Evolutionary conservation across 2,888 invertebrate species (phyloP), one percentile per base, ranked within the genome.

Genomic region (Drosophila macrospina): DNA sequence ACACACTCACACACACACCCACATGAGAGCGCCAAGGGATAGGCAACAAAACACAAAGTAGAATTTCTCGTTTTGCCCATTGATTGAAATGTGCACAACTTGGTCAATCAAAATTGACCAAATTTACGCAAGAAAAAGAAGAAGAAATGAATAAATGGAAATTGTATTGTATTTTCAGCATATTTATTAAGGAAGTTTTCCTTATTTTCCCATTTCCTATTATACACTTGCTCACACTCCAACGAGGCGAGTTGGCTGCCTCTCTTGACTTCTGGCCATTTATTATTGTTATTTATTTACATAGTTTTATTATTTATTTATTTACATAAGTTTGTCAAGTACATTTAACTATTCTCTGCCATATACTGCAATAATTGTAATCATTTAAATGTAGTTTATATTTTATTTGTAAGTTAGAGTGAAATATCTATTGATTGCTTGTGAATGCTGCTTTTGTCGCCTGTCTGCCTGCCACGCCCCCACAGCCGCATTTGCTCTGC

Each of bases 31-130:
- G 52, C 42, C 48, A 48, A 61, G 65, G 45, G 56, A 55, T 59
- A 60, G 16, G 51, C 59, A 20, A 45, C 28, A 34, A 52, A 41
- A 52, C n/a, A 13, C 16, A 26, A 41, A 51, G 24, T 10, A 16
- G 32, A 47, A 30, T 44, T 54, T 44, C 10, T 2, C 13, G n/a
- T 16, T 39, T n/a, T n/a, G 10, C 11, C 7, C 30, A 11, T 44
- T 64, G 75, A 75, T 75, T 70, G 72, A 71, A 70, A 75, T 65
- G 11, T 15, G 54, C 34, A 3, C 65, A 61, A 75, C 62, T 74
- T 55, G 73, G 77, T 74, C 73, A 77, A 76, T 63, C 56, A 56
- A 41, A 56, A 60, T 2, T 56, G 77, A 74, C 72, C 72, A 51
- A 61, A 54, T 47, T 50, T 32, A 20, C 13, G 5, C 20, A 54